A percentile compares a stretch with the other conserved stretches of the same genome.
phyloP scores from a whole-genome alignment of 2,888 invertebrate species.

The Malthinus seriepunctatus region DNA sequence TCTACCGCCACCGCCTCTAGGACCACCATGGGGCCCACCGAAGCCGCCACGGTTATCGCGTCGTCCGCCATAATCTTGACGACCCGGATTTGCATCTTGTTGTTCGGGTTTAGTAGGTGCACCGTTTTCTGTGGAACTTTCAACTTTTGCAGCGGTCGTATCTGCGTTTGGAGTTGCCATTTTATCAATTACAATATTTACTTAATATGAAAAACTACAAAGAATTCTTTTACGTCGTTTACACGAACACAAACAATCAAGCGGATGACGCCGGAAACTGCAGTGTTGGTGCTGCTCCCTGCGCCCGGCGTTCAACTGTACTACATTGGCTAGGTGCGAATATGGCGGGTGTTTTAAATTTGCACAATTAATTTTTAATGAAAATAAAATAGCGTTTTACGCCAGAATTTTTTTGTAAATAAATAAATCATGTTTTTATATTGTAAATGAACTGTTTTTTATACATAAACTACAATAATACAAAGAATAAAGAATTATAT shows the following conservation, averaged over 20 bases:
- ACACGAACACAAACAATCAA: neutral
- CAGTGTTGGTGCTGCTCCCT: too few species aligned
- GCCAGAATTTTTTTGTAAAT: too few species aligned
- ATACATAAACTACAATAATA: too few species aligned
- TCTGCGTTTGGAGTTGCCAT: slow-evolving; percentile 33
- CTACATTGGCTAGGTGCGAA: too few species aligned
- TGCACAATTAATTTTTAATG: too few species aligned
- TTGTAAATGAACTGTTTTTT: too few species aligned
- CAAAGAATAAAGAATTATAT: too few species aligned
- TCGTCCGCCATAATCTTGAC: slow-evolving; percentile 29
- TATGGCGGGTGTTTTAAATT: too few species aligned
- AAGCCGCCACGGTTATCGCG: slow-evolving; percentile 28
- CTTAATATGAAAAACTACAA: neutral
- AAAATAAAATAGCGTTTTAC: too few species aligned
- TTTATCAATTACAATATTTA: neutral
- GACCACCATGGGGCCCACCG: slow-evolving; percentile 25
- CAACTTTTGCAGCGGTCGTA: slow-evolving; percentile 29
- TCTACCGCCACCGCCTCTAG: slow-evolving; percentile 33
- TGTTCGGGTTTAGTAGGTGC: slow-evolving; percentile 7
- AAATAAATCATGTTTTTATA: too few species aligned
- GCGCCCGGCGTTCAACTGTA: too few species aligned
- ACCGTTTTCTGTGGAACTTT: slow-evolving; percentile 29
- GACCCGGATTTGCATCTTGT: neutral
- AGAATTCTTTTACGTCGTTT: neutral
- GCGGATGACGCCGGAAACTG: too few species aligned